Base-by-base conservation (phyloP, 2,888 invertebrate genomes). In the Drymonia ruficornis region DNA sequence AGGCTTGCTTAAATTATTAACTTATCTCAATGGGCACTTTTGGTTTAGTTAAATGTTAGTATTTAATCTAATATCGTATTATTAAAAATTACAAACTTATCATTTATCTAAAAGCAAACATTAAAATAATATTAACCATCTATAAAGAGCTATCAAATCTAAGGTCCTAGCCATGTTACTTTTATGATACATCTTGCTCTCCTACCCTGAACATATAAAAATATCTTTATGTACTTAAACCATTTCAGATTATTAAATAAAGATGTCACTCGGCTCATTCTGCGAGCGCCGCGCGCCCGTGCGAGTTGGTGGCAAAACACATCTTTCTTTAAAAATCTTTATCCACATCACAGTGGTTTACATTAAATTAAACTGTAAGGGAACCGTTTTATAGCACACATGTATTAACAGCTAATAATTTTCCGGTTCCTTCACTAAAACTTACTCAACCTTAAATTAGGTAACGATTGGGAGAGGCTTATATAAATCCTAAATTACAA, bases 11-110 rank as follows among this genome's bases (percentile, higher is more conserved):
- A 66, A 80, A 83, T 86, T 87, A 87, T 89, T 89, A 91, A 91
- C 91, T 93, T 91, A 92, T 91, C 85, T 91, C 91, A 92, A 92
- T 91, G 93, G 93, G 93, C 93, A 93, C 93, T 93, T 93, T 93
- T 91, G 93, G 93, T 93, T 93, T 91, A 91, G 84, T 91, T 88
- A 86, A 87, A 87, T 87, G 88, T 91, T 91, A 91, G 87, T 91
- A 87, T 89, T 90, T 87, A 89, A 78, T 87, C 89, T 89, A 89
- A 86, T 88, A 89, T 87, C 83, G 78, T 89, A 89, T 80, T 86
- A 86, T 87, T 90, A 84, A 89, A 89, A 88, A 89, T 87, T 88
- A 90, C 85, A 89, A 91, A 90, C 89, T 87, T 87, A 89, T 87
- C 78, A 76, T 83, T 84, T 78, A 74, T 85, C 89, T 90, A 91